Evolutionary conservation across 2,888 invertebrate genomes (phyloP).

Genomic region (Selenia dentaria): DNA sequence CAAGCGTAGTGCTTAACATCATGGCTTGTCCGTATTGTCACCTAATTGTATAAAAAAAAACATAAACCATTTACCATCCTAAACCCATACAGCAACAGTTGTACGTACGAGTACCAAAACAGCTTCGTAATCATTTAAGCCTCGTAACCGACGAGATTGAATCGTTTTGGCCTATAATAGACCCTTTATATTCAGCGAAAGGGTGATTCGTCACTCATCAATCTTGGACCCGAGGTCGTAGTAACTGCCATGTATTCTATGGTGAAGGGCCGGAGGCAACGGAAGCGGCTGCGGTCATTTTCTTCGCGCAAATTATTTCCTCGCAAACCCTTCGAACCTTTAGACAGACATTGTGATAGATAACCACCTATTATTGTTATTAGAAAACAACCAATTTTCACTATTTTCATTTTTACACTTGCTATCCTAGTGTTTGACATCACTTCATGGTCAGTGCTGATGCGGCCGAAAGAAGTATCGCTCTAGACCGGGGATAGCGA

Average conservation of each 20-base stretch:
- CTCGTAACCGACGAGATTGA: slow-evolving; percentile 25
- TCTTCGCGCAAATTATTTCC: slow-evolving; percentile 37
- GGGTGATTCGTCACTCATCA: slow-evolving; percentile 43
- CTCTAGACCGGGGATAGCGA: too few species aligned
- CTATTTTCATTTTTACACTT: too few species aligned
- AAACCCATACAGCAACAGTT: slow-evolving; percentile 11
- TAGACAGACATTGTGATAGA: not conserved
- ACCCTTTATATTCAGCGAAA: slow-evolving; percentile 34
- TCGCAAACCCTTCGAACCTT: not conserved
- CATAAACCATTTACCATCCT: too few species aligned
- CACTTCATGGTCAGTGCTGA: too few species aligned
- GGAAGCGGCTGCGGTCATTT: slow-evolving; percentile 28
- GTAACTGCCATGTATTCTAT: not conserved
- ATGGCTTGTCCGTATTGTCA: too few species aligned
- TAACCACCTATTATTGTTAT: not conserved
- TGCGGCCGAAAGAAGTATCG: too few species aligned
- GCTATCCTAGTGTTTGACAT: too few species aligned
- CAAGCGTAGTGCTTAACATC: too few species aligned
- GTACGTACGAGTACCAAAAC: slow-evolving; percentile 17
- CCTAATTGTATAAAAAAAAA: too few species aligned
- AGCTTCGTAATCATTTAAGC: slow-evolving; percentile 30
- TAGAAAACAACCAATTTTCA: too few species aligned
- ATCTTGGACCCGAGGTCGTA: slow-evolving; percentile 28
- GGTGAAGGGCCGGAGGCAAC: slow-evolving; percentile 1
- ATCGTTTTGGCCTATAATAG: slow-evolving; percentile 32